phyloP scores from a whole-genome alignment of 2,888 invertebrate species.

The Lissocephala sabroskyi region DNA sequence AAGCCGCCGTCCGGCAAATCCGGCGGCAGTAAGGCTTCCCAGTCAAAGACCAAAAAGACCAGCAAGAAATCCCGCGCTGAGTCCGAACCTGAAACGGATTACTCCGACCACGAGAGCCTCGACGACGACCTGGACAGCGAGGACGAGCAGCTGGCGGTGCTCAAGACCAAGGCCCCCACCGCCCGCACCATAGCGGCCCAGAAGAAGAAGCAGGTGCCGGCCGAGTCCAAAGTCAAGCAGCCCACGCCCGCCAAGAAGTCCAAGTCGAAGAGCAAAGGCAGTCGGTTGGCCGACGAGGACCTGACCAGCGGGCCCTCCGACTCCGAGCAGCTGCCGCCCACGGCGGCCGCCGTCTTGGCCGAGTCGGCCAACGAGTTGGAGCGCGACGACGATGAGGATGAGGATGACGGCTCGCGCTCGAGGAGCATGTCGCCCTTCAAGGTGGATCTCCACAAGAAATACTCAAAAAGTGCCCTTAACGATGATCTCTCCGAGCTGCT shows the following conservation, averaged over 20 bases:
- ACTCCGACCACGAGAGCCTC: constrained; percentile 25
- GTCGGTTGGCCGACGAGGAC: constrained; percentile 30
- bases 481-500: constrained; percentile 67
- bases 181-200: constrained; percentile 53
- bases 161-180: constrained; percentile 38
- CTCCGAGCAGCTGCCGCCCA: constrained; percentile 50
- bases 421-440: constrained; percentile 71
- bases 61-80: constrained; percentile 34
- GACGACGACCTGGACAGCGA: constrained; percentile 36
- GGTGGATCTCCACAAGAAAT: constrained; percentile 72
- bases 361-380: constrained; percentile 65
- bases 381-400: constrained; percentile 52
- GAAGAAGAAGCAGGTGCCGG: constrained; percentile 38
- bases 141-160: constrained; percentile 45
- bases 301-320: constrained; percentile 17
- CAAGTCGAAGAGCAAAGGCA: constrained; percentile 1
- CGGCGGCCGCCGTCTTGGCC: constrained; percentile 60
- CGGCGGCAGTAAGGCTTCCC: constrained; percentile 29
- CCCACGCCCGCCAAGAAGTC: constrained; percentile 31
- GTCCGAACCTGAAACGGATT: constrained; percentile 44
- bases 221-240: constrained; percentile 45
- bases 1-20: constrained; percentile 29
- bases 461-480: constrained; percentile 72
- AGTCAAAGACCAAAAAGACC: constrained; percentile 48
- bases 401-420: constrained; percentile 56